Evolutionary conservation across 2,888 invertebrate genomes (phyloP).

Genomic region (Drosophila borealis): DNA sequence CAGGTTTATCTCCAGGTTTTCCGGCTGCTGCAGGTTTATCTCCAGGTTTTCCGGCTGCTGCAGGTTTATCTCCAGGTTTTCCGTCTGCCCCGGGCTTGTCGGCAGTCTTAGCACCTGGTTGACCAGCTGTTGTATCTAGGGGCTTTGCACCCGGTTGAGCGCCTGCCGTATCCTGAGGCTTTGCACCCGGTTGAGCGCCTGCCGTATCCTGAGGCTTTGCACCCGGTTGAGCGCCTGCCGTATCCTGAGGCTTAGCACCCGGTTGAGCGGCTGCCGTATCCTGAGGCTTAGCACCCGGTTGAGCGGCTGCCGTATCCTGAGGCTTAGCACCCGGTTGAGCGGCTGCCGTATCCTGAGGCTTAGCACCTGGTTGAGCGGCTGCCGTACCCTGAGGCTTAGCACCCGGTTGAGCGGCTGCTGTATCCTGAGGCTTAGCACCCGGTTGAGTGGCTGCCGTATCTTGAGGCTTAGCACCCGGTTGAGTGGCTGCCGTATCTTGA

Average conservation of each 20-base stretch:
- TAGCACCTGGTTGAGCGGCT: no score
- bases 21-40: not conserved
- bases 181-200: constrained; percentile 4
- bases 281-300: not conserved
- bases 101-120: not conserved
- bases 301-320: not conserved
- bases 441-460: no score
- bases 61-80: not conserved
- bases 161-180: not conserved
- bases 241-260: not conserved
- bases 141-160: not conserved
- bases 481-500: not conserved
- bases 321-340: not conserved
- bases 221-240: not conserved
- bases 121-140: not conserved
- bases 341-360: no score
- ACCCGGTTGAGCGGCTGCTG: not conserved
- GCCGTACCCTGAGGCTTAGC: not conserved
- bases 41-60: not conserved
- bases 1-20: not conserved
- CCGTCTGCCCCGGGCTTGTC: not conserved
- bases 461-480: not conserved
- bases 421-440: not conserved
- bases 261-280: not conserved
- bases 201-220: not conserved